Evolutionary conservation across 2,797 vertebrate species (phyloP), one percentile per base, ranked within the genome.

Genomic region (Cetoscarus ocellatus): DNA sequence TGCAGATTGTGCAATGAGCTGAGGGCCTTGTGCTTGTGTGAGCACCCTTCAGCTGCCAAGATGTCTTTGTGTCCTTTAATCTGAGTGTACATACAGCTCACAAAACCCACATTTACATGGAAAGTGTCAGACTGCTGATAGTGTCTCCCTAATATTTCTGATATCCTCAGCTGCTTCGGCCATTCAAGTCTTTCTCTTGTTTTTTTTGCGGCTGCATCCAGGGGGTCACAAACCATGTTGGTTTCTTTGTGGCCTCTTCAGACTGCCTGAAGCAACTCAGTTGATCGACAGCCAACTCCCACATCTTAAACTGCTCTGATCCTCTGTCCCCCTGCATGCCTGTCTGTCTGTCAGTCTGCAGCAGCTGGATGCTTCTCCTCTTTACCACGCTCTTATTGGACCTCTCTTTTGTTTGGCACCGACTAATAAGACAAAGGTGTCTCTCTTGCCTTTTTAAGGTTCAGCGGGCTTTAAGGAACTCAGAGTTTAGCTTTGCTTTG

Each of bases 1-100:
- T 88, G 75, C 61, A 83, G 82, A 88, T 88, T 84, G 75, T 68
- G 84, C 85, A 83, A 67, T 73, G 67, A 86, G 80, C 79, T 73
- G 67, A 82, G 49, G 72, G 82, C 65, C 71, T 83, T 81, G 78
- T 73, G 68, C 75, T 78, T 70, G 45, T 85, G 54, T 82, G 74
- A 70, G 56, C 39, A 40, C 69, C 70, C 35, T 78, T 86, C 70
- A 79, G 78, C 57, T 67, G 55, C 36, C 17, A 52, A 48, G 56
- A 79, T 73, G 66, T 73, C 66, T 80, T 56, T 60, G 34, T 69
- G 27, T 57, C 56, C 14, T 39, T 56, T 60, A 66, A 34, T 75
- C 42, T 59, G 18, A 17, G 49, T 36, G 40, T 12, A 44, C 17
- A 47, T 49, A 56, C 44, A 61, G 10, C 67, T 42, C 51, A 73